Evolutionary conservation across 2,888 invertebrate species (phyloP).

Genomic region (Acleris holmiana): DNA sequence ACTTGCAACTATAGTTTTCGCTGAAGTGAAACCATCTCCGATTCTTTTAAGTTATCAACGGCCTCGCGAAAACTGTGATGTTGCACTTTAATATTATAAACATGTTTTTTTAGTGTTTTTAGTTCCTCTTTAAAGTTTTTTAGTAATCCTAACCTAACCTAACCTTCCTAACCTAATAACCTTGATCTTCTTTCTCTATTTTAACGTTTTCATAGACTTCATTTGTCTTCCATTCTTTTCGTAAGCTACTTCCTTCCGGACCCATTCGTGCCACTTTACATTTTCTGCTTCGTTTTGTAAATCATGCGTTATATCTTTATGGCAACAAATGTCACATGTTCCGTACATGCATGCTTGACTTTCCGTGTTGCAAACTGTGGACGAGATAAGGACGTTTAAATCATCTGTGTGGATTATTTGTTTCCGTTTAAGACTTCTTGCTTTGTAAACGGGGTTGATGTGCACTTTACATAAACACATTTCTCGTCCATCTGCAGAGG

Average conservation of each 20-base stretch:
- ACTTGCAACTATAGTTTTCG: slow-evolving; percentile 34
- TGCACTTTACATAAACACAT: slow-evolving; percentile 42
- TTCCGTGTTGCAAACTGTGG: slow-evolving; percentile 32
- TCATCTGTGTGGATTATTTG: slow-evolving; percentile 19
- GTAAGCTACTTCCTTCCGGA: slow-evolving; percentile 22
- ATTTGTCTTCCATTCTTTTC: slow-evolving; percentile 30
- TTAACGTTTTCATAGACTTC: slow-evolving; percentile 25
- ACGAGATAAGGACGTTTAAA: slow-evolving; percentile 13
- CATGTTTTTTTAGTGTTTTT: slow-evolving; percentile 28
- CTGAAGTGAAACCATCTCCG: slow-evolving; percentile 19
- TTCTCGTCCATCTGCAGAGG: slow-evolving; percentile 38
- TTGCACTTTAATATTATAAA: slow-evolving; percentile 32
- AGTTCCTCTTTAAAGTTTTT: slow-evolving; percentile 21
- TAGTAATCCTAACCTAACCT: slow-evolving; percentile 17
- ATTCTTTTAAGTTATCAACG: slow-evolving; percentile 1
- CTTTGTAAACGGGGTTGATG: slow-evolving; percentile 21
- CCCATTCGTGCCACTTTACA: slow-evolving; percentile 34
- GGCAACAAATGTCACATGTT: slow-evolving; percentile 24
- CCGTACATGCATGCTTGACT: slow-evolving; percentile 37
- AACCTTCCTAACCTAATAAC: no score
- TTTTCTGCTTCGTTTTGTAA: slow-evolving; percentile 15
- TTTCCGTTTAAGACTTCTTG: slow-evolving; percentile 19
- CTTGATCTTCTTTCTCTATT: slow-evolving; percentile 18
- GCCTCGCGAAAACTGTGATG: slow-evolving; percentile 3
- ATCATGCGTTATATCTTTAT: slow-evolving; percentile 10